phyloP scores from a whole-genome alignment of 2,113 vertebrate genomes.

The Tetrax tetrax region DNA sequence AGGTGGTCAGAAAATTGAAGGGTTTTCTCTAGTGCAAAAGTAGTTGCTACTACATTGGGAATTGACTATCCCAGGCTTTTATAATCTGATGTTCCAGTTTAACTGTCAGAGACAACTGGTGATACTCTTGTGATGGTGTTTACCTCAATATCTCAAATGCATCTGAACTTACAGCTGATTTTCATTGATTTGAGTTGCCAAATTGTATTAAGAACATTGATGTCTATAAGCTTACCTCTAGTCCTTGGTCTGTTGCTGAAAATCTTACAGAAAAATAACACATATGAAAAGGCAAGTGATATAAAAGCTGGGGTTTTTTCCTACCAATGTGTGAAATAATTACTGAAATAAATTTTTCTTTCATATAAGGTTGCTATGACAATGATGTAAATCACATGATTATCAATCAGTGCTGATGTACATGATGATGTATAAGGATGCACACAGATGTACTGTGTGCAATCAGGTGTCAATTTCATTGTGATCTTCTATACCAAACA shows the following conservation, averaged over 20 bases:
- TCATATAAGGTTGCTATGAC: background rate
- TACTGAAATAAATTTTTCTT: background rate
- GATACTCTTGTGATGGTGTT: background rate
- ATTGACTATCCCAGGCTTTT: background rate
- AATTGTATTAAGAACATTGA: background rate
- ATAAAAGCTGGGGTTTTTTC: background rate
- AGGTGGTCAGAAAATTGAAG: conserved; percentile 29
- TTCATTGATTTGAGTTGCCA: background rate
- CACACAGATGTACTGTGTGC: background rate
- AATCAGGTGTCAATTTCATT: background rate
- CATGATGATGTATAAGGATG: background rate
- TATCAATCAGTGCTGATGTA: background rate
- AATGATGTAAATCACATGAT: background rate
- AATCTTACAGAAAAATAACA: background rate
- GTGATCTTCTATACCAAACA: background rate
- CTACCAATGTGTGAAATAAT: background rate
- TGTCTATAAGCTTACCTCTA: background rate
- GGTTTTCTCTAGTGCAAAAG: background rate
- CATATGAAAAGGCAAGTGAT: background rate
- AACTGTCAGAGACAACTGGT: background rate
- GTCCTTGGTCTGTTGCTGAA: background rate
- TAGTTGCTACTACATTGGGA: background rate
- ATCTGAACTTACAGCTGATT: background rate
- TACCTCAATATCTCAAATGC: background rate
- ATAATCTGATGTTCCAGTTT: background rate